A percentile compares a stretch with the other conserved stretches of the same genome.
Evolutionary conservation across 2,797 vertebrate species (phyloP).

Genomic region (Caiman crocodilus): DNA sequence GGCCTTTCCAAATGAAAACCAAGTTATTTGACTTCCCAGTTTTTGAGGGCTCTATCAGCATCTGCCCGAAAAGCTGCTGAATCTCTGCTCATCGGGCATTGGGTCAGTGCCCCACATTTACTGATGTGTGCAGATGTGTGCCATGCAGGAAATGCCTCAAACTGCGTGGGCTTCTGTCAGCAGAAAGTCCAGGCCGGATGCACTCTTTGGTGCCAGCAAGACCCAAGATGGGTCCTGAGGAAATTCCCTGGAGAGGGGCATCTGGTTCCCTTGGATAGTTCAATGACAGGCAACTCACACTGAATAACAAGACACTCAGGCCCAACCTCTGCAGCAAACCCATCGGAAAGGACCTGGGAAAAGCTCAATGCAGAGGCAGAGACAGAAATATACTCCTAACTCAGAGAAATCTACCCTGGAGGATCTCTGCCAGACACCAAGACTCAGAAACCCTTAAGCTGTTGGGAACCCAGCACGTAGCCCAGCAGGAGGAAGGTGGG

Average conservation of each 20-base stretch:
- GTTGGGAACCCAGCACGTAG: background rate
- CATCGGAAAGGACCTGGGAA: conserved; percentile 46
- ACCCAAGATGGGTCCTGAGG: background rate
- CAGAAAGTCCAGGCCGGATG: background rate
- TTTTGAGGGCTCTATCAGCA: too few species aligned
- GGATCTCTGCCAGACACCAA: background rate
- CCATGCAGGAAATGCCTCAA: conserved; percentile 24
- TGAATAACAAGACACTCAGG: background rate
- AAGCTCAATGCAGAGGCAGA: background rate
- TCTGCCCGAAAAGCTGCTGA: too few species aligned
- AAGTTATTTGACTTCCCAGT: too few species aligned
- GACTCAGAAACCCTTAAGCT: background rate
- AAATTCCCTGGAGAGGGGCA: background rate
- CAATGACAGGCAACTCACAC: background rate
- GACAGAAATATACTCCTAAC: background rate
- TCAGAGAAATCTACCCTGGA: background rate
- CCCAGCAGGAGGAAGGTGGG: background rate
- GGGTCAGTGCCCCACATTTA: background rate
- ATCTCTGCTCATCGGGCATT: too few species aligned
- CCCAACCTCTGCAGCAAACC: conserved; percentile 12
- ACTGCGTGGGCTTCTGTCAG: conserved; percentile 52
- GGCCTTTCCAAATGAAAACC: too few species aligned
- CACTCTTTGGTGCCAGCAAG: background rate
- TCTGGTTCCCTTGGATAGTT: background rate
- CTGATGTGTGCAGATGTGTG: background rate